These are phyloP conservation scores for Sinocyclocheilus grahami DNA, from an alignment of 2,113 vertebrate species.

Conservation along the genomic window DNA sequence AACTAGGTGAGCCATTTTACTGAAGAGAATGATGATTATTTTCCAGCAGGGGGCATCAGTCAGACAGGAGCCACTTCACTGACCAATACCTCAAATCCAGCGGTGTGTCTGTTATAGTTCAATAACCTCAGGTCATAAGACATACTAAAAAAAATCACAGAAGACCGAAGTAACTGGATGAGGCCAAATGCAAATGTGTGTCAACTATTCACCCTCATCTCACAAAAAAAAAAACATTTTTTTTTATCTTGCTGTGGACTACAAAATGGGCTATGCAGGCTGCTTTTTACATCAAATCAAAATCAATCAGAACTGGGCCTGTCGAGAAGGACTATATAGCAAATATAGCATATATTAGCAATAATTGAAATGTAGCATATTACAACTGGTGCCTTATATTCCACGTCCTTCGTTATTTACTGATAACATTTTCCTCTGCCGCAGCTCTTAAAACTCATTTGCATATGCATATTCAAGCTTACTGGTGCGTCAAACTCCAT, in stretches of 20 bases:
- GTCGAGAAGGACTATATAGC: background rate
- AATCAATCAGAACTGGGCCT: background rate
- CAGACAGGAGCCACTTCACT: background rate
- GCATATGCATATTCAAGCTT: background rate
- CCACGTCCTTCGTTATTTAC: background rate
- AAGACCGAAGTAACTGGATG: background rate
- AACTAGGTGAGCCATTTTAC: background rate
- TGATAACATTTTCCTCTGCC: background rate
- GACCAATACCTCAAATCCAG: background rate
- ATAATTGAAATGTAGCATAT: background rate
- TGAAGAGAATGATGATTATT: background rate
- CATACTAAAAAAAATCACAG: background rate
- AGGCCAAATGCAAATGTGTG: background rate
- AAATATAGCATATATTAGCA: no score
- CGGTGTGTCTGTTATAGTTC: background rate
- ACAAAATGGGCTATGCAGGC: background rate
- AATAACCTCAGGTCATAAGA: background rate
- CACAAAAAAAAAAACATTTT: no score
- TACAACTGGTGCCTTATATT: background rate
- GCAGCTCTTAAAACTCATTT: background rate
- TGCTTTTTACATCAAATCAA: background rate
- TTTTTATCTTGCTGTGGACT: background rate
- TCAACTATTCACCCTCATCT: background rate
- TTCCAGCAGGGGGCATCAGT: conserved; percentile 2
- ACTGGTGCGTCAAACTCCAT: background rate